Base-by-base conservation (phyloP, 2,797 vertebrate genomes). In the Nyctalus aviator region DNA sequence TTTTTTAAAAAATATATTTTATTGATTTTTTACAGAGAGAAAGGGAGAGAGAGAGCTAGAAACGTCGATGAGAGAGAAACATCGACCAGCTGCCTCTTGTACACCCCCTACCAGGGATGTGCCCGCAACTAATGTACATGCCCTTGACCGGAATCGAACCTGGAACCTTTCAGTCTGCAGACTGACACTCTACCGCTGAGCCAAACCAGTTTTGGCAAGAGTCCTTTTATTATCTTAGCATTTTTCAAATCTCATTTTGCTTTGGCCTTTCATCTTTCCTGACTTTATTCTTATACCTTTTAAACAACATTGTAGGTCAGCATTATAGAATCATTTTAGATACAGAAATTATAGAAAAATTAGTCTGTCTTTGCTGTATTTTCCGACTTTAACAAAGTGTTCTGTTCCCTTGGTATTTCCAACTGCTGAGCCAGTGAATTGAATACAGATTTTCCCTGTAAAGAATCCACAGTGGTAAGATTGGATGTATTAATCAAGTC, bases 381-480 rank as follows among this genome's bases (percentile, higher is more conserved):
- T 85, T 92, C 55, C 76, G n/a, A 72, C 27, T 92, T 93, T 86
- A 76, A 59, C 41, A 15, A 71, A 92, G 9, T 35, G 13, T 50
- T 89, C 13, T 87, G 6, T 85, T 41, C 62, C 50, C 32, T 66
- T 85, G 35, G 25, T 83, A 83, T 86, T 95, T 89, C 64, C 25
- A 94, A n/a, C 21, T 53, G 23, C 41, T 18, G 23, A 76, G 20
- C 18, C 30, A 62, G 57, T 93, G 69, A 59, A 90, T 30, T 48
- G 11, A 85, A 83, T 84, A 89, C 48, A 85, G 50, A 85, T 93
- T 83, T 95, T 90, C n/a, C 62, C 90, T 92, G 32, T 84, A 53
- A 90, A 85, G 44, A 62, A 55, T 84, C 44, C 17, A 76, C 18
- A 73, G 59, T 90, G 66, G 41, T 66, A 93, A 91, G 18, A 82